A percentile compares a stretch with the other conserved stretches of the same genome.
Conservation (phyloP, 2,888 invertebrate species). For the Acanthopleura granulata region DNA sequence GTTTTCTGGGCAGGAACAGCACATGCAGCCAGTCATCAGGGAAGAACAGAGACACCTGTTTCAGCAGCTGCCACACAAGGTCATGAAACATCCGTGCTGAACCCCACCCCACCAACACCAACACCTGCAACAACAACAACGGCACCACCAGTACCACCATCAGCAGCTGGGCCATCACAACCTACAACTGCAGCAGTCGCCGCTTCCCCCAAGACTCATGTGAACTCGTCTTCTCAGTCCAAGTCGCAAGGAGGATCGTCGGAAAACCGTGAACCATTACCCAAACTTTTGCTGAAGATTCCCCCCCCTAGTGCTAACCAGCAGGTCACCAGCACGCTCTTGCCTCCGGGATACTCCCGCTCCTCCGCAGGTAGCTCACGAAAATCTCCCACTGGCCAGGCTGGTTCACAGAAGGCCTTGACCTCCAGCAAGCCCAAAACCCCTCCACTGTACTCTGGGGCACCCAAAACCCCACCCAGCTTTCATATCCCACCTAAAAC, state of each 20-base stretch:
- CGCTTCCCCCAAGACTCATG: neutral
- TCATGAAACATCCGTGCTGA: neutral
- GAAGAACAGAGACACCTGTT: no score
- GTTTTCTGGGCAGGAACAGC: neutral
- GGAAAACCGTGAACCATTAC: neutral
- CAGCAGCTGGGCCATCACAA: neutral
- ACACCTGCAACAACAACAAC: neutral
- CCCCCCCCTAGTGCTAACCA: neutral
- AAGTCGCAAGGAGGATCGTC: neutral
- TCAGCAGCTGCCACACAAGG: neutral
- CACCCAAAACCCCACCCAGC: neutral
- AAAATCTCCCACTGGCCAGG: neutral
- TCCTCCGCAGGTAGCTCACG: neutral
- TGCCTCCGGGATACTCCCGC: neutral
- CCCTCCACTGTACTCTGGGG: neutral
- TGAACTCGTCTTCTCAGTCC: neutral
- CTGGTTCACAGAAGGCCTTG: neutral
- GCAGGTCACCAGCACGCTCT: neutral
- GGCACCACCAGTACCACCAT: neutral
- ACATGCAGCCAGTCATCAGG: neutral
- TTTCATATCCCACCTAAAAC: neutral
- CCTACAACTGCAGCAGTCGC: neutral
- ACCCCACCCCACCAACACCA: neutral
- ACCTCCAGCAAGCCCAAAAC: neutral
- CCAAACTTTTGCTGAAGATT: slow-evolving; percentile 11